Percentiles rank a stretch among this genome's conserved stretches.
Conservation (phyloP, 37 sponge, comb jelly and placozoan genomes). For the Corticium candelabrum region DNA sequence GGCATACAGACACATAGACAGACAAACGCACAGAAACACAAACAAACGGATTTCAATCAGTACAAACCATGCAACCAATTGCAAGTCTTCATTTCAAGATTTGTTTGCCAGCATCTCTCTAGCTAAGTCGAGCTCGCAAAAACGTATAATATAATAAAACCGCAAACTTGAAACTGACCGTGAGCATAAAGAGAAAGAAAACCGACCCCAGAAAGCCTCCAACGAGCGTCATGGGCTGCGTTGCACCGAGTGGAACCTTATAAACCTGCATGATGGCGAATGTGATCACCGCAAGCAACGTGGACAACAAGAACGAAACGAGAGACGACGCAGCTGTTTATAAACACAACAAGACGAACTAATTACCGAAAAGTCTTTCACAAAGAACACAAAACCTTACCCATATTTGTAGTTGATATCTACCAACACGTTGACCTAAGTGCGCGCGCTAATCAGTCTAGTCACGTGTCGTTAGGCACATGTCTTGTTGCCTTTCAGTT, state of each 20-base stretch:
- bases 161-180: constrained; percentile 14
- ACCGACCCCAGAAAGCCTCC: constrained; percentile 78
- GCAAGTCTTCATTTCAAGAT: no score
- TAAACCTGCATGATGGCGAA: constrained; percentile 78
- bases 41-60: no score
- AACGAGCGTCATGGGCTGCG: constrained; percentile 33
- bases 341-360: background rate
- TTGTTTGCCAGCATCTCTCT: no score
- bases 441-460: no score
- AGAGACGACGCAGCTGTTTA: constrained; percentile 41
- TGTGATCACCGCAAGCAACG: constrained; percentile 54
- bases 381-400: background rate
- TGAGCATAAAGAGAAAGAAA: constrained; percentile 69
- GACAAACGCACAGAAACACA: no score
- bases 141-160: background rate
- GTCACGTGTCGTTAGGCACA: no score
- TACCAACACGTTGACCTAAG: no score
- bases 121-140: no score
- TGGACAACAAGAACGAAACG: constrained; percentile 38
- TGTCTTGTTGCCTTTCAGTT: no score
- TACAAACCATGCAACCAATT: no score
- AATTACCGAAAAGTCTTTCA: background rate
- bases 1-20: no score
- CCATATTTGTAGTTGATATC: no score
- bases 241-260: constrained; percentile 46